phyloP scores from a whole-genome alignment of 2,888 invertebrate genomes.

The Cyclophora punctaria region DNA sequence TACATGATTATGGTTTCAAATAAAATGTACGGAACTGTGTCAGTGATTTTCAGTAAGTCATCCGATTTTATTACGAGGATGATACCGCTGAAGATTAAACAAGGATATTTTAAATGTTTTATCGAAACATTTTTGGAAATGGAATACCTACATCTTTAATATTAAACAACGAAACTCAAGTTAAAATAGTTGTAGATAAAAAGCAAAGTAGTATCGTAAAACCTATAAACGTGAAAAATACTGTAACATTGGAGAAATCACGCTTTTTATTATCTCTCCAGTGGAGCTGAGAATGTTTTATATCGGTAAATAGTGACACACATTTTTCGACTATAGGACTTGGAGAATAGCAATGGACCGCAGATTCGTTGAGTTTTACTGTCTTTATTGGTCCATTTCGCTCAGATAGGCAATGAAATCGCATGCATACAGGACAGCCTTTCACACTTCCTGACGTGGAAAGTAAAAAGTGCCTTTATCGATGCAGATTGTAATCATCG shows the following conservation, averaged over 20 bases:
- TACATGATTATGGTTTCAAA: too few relatives aligned
- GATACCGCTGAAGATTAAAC: too few relatives aligned
- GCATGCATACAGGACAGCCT: conserved; percentile 7
- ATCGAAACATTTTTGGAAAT: too few relatives aligned
- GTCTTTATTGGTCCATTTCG: conserved; percentile 13
- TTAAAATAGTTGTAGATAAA: background rate
- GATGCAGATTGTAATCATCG: conserved; percentile 17
- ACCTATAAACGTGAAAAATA: conserved; percentile 3
- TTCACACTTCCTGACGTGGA: conserved; percentile 4
- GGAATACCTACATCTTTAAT: too few relatives aligned
- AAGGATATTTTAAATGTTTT: too few relatives aligned
- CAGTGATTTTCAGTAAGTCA: too few relatives aligned
- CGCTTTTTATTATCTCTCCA: conserved; percentile 18
- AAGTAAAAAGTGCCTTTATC: conserved; percentile 15
- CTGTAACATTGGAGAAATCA: conserved; percentile 16
- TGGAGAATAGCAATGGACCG: conserved; percentile 7
- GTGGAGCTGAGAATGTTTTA: conserved; percentile 19
- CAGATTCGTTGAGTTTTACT: conserved; percentile 17
- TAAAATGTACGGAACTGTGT: too few relatives aligned
- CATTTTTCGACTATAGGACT: conserved; percentile 17
- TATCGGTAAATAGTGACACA: conserved; percentile 18
- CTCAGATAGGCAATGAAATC: conserved; percentile 13
- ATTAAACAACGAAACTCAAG: background rate
- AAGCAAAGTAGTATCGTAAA: background rate
- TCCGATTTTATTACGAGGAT: too few relatives aligned